Percentiles rank a stretch among this genome's conserved stretches.
These are phyloP conservation scores for Ormyrus rosae DNA, from an alignment of 2,888 invertebrate species.

Conservation along the genomic window DNA sequence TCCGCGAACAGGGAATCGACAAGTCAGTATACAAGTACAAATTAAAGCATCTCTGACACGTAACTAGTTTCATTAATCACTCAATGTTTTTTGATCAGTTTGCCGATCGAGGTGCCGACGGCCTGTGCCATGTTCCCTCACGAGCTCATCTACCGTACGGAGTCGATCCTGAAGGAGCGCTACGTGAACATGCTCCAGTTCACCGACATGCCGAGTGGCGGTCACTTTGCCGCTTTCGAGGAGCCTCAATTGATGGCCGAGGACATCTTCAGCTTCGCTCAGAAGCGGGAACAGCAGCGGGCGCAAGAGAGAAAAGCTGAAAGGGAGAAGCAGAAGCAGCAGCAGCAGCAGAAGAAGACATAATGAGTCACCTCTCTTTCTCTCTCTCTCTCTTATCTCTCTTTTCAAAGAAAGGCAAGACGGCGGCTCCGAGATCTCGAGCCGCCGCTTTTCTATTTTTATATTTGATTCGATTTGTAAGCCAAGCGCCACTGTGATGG, in stretches of 20 bases:
- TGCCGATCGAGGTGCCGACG: slow-evolving; percentile 83
- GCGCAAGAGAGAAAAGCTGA: neutral
- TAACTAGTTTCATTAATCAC: neutral
- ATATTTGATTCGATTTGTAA: too few relatives aligned
- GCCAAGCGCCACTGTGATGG: too few relatives aligned
- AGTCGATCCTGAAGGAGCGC: slow-evolving; percentile 79
- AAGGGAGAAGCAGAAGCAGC: too few relatives aligned
- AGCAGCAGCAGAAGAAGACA: neutral
- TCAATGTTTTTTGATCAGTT: slow-evolving; percentile 76
- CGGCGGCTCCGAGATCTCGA: too few relatives aligned
- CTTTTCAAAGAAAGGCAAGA: too few relatives aligned
- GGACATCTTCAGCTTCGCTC: slow-evolving; percentile 82
- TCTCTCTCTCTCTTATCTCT: too few relatives aligned
- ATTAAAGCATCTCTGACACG: neutral
- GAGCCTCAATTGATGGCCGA: slow-evolving; percentile 83
- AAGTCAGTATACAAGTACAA: slow-evolving; percentile 72
- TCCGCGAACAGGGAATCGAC: slow-evolving; percentile 68
- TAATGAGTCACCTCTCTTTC: too few relatives aligned
- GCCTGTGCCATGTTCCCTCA: slow-evolving; percentile 86
- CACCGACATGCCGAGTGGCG: slow-evolving; percentile 83
- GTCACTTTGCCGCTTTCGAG: slow-evolving; percentile 92
- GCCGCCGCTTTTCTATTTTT: too few relatives aligned
- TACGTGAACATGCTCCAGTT: slow-evolving; percentile 83
- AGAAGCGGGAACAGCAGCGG: slow-evolving; percentile 65
- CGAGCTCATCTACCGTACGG: slow-evolving; percentile 81